Evolutionary conservation across 1,140 invertebrate genomes (phyloP), one percentile per base, ranked within the genome.

Genomic region (Schlechtendalia chinensis): DNA sequence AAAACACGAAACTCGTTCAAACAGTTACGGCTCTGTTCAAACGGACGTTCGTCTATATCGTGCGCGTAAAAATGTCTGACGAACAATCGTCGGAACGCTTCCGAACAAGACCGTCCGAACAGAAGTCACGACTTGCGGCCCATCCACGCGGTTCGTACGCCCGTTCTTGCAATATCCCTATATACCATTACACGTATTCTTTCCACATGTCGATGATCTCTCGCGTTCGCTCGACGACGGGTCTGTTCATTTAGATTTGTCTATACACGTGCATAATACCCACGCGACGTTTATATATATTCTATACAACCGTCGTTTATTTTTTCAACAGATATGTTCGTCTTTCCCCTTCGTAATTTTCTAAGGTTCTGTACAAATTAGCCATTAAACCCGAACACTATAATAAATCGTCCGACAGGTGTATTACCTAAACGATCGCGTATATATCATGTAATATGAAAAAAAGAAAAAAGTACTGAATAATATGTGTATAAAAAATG

Each of bases 381-480:
- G n/a, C 29, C 63, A 45, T 67, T 61, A 16, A n/a, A 61, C 12
- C 11, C 27, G 5, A 27, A 63, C 17, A 63, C 27, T 63, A n/a
- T n/a, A n/a, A n/a, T n/a, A 17, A 29, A 1, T 16, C 17, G 17
- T n/a, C n/a, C 39, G 1, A 50, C 12, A 11, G 14, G 47, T 12
- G 17, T 63, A 19, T 29, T 63, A n/a, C n/a, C n/a, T 39, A 8
- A 39, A 19, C 29, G 2, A 65, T 32, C 27, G 61, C 1, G 19
- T 67, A 14, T 22, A 39, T 12, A n/a, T 14, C 5, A 45, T 22
- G 22, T 16, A 5, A 22, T 5, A 45, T 45, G 39, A 10, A 12
- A 14, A 45, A 67, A 67, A 67, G 1, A 39, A 67, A 39, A 0
- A 50, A n/a, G 65, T 69, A 69, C 65, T 69, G 65, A 69, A 24